Conservation (phyloP, 2,888 invertebrate species). For the Parascotia fuliginaria region DNA sequence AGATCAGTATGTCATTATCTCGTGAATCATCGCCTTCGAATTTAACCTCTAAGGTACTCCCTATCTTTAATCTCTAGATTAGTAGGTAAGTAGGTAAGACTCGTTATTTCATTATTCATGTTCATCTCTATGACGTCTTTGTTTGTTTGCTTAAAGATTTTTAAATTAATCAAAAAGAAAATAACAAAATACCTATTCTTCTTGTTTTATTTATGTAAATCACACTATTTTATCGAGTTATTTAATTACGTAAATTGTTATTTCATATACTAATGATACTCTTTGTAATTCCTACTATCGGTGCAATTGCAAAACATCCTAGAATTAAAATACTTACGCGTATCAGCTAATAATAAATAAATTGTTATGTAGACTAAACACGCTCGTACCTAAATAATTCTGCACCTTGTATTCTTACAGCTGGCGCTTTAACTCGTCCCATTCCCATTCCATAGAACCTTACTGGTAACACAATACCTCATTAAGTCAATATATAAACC, state of each 20-base stretch:
- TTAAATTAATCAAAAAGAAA: no score
- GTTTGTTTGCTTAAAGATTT: background rate
- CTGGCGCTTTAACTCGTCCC: conserved; percentile 33
- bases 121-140: background rate
- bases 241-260: no score
- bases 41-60: conserved; percentile 64
- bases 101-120: conserved; percentile 18
- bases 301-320: background rate
- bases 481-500: conserved; percentile 26
- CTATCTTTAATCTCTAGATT: conserved; percentile 47
- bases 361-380: conserved; percentile 2
- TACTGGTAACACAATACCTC: conserved; percentile 34
- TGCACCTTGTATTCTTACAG: conserved; percentile 38
- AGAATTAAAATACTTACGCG: background rate
- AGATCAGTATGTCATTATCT: conserved; percentile 55
- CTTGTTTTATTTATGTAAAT: no score
- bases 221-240: no score
- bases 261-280: no score
- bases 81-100: conserved; percentile 27
- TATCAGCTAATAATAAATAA: background rate
- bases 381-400: conserved; percentile 13
- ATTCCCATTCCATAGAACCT: conserved; percentile 30
- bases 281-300: no score
- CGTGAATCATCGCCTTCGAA: conserved; percentile 63
- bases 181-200: no score